phyloP scores from a whole-genome alignment of 2,888 invertebrate genomes.

The Caradrina clavipalpis region DNA sequence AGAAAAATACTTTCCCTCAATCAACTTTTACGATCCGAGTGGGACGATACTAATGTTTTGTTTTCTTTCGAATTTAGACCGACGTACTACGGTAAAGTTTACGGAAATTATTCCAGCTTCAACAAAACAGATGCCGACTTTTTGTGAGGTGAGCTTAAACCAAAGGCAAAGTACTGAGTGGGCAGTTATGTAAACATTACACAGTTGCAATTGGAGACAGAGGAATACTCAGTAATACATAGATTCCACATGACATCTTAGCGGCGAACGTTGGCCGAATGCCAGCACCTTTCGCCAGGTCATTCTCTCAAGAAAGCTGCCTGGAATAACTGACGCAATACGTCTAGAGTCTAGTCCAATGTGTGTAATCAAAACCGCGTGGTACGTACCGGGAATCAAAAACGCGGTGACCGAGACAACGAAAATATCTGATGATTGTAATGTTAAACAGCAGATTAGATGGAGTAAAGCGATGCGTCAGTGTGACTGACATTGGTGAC shows the following conservation, averaged over 20 bases:
- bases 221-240: slow-evolving; percentile 57
- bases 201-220: slow-evolving; percentile 64
- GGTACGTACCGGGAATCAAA: slow-evolving; percentile 46
- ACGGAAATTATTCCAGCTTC: slow-evolving; percentile 28
- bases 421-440: slow-evolving; percentile 57
- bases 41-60: slow-evolving; percentile 49
- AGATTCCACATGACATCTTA: slow-evolving; percentile 58
- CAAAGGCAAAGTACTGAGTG: slow-evolving; percentile 21
- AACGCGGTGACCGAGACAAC: slow-evolving; percentile 41
- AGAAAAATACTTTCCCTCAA: slow-evolving; percentile 47
- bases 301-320: slow-evolving; percentile 78
- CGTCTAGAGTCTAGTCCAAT: slow-evolving; percentile 58
- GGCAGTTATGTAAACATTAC: slow-evolving; percentile 63
- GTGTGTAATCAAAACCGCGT: slow-evolving; percentile 63
- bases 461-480: slow-evolving; percentile 56
- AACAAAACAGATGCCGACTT: slow-evolving; percentile 6
- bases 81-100: slow-evolving; percentile 40
- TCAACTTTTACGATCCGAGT: slow-evolving; percentile 46
- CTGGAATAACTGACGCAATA: slow-evolving; percentile 74
- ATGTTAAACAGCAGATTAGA: slow-evolving; percentile 50
- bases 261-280: slow-evolving; percentile 67
- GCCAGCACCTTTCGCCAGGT: slow-evolving; percentile 83
- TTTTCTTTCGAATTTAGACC: slow-evolving; percentile 41
- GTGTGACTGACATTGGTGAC: slow-evolving; percentile 42
- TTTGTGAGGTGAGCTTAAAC: slow-evolving; percentile 8